Conservation (phyloP, 2,113 vertebrate genomes). For the Furnarius figulus region DNA sequence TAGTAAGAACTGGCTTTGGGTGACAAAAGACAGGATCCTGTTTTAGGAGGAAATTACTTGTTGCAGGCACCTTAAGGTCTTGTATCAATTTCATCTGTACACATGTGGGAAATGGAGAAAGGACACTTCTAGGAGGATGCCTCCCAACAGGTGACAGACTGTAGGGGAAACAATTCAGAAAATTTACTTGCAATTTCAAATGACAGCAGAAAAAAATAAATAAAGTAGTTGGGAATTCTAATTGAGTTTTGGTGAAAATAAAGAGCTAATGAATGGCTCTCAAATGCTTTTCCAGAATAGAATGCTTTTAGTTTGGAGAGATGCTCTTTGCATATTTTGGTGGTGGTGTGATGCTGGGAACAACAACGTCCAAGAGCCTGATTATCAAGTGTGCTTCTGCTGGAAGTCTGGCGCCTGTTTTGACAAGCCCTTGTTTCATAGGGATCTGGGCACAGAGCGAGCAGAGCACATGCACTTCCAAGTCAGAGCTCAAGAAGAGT, state of each 20-base stretch:
- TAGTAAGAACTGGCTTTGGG: background rate
- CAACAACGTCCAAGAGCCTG: background rate
- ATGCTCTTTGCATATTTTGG: background rate
- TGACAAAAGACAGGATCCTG: background rate
- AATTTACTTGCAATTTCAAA: background rate
- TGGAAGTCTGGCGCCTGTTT: background rate
- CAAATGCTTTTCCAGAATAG: background rate
- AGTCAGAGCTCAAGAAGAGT: background rate
- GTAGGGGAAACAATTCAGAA: background rate
- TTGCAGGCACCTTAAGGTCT: background rate
- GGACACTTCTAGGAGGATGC: background rate
- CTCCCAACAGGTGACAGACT: background rate
- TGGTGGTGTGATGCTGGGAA: background rate
- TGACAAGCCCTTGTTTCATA: background rate
- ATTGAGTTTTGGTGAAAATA: background rate
- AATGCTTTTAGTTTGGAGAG: background rate
- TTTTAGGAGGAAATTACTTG: background rate
- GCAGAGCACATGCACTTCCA: accelerated
- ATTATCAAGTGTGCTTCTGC: background rate
- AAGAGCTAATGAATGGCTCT: background rate
- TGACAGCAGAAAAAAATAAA: background rate
- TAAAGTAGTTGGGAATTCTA: background rate
- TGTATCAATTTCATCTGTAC: background rate
- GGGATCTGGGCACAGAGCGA: accelerated
- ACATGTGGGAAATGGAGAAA: background rate